A percentile compares a stretch with the other conserved stretches of the same genome.
phyloP scores from a whole-genome alignment of 2,797 vertebrate genomes.

The Helicolenus hilgendorfi region DNA sequence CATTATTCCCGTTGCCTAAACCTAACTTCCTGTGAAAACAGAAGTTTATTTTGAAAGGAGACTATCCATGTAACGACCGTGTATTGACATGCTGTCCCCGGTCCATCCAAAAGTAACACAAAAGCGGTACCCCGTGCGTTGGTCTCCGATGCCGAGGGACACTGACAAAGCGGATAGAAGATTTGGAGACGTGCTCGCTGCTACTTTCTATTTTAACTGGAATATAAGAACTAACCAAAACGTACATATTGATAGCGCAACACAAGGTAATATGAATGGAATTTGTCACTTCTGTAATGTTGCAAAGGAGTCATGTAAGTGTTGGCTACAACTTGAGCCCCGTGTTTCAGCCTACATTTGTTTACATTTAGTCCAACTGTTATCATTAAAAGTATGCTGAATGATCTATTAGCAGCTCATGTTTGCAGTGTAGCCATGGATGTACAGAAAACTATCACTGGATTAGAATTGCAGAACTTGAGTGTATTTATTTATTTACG shows the following conservation, averaged over 20 bases:
- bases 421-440: neutral
- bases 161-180: too few relatives aligned
- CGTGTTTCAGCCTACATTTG: neutral
- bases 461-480: neutral
- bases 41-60: too few relatives aligned
- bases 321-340: too few relatives aligned
- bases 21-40: too few relatives aligned
- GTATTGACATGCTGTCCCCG: too few relatives aligned
- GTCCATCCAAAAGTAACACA: too few relatives aligned
- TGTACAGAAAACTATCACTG: neutral
- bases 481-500: neutral
- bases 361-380: neutral
- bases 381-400: neutral
- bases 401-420: neutral
- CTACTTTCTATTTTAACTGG: neutral
- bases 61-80: too few relatives aligned
- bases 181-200: too few relatives aligned
- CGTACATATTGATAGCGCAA: too few relatives aligned
- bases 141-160: too few relatives aligned
- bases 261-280: neutral
- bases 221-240: neutral
- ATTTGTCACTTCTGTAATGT: neutral
- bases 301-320: neutral
- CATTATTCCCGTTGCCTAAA: too few relatives aligned
- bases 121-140: too few relatives aligned